Evolutionary conservation across 2,888 invertebrate genomes (phyloP), one percentile per base, ranked within the genome.

Genomic region (Hypena proboscidalis): DNA sequence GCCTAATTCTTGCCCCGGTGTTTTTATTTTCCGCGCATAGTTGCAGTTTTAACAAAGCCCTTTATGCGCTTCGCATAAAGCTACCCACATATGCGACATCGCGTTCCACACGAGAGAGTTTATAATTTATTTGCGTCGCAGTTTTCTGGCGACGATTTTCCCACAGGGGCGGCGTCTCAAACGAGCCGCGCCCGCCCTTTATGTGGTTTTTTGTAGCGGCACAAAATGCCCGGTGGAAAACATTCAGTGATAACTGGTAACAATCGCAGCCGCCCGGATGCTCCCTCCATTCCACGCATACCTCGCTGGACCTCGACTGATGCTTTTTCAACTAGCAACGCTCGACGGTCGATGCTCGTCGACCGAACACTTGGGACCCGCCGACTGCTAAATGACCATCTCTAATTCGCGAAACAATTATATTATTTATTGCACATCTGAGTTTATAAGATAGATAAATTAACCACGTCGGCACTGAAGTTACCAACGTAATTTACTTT

Each of bases 161-260:
- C 90, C 90, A 90, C 90, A 90, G 88, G 84, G 83, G 83, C 85
- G 85, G 84, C 74, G 81, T 83, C 85, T 88, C 90, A 90, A 90
- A 90, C 88, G 89, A 85, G 82, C 83, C 86, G 83, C 83, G 80
- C 82, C 84, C 84, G 87, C 85, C 90, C 89, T 90, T 90, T 89
- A 85, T 89, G 89, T 82, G 85, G 85, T 83, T 89, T 90, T 90
- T 90, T 90, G 88, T 86, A 81, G 80, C 85, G 77, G 77, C 84
- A 87, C 85, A 86, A 86, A 89, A 90, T 89, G 83, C 87, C 82
- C 83, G 73, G 83, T 85, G 88, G 84, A 90, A 89, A 90, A 89
- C 89, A 90, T 88, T 87, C 90, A 88, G 90, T 90, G 90, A 90
- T 90, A 90, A 89, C 90, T 88, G 89, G 89, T 80, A 88, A 90